Evolutionary conservation across 2,113 vertebrate genomes (phyloP).

Genomic region (Neolamprologus tretocephalus): DNA sequence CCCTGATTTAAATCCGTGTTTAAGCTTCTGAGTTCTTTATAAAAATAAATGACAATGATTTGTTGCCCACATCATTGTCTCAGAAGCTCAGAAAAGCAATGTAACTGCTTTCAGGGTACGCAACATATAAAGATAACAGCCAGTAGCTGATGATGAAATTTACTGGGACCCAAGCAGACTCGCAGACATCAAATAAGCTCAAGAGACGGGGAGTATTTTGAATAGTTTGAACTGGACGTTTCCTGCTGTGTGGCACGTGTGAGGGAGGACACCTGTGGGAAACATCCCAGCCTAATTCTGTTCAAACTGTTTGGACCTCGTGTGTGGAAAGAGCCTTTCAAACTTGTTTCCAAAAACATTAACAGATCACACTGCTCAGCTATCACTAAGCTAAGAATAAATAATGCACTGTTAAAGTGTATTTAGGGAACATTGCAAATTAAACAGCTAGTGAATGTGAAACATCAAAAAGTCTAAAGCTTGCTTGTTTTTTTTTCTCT

Average conservation of each 20-base stretch:
- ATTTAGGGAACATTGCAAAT: neutral
- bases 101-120: neutral
- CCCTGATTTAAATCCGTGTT: neutral
- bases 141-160: accelerated
- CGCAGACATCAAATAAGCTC: neutral
- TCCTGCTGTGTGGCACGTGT: neutral
- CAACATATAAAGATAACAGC: neutral
- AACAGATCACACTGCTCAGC: neutral
- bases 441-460: neutral
- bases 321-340: neutral
- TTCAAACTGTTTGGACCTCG: neutral
- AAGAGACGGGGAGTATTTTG: neutral
- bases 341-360: neutral
- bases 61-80: neutral
- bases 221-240: neutral
- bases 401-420: neutral
- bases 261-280: neutral
- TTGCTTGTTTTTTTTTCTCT: neutral
- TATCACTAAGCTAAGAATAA: neutral
- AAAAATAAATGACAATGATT: neutral
- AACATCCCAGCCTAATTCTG: neutral
- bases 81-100: neutral
- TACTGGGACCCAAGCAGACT: neutral
- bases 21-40: neutral
- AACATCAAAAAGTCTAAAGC: neutral